Conservation (phyloP, 2,888 invertebrate genomes). For the Drosophila algonquin region DNA sequence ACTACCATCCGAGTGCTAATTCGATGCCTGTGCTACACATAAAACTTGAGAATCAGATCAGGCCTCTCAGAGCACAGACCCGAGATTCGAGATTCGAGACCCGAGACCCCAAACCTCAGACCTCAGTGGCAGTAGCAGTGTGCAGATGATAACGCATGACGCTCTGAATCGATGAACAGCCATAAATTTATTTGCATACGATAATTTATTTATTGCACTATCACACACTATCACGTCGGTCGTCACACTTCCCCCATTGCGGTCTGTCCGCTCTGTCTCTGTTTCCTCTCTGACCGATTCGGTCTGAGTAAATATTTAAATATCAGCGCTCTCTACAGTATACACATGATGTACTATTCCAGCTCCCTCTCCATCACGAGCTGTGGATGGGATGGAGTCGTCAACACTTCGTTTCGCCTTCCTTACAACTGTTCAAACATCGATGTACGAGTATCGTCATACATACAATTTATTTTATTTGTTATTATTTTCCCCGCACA, state of each 20-base stretch:
- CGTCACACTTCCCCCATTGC: constrained; percentile 15
- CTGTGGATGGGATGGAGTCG: constrained; percentile 12
- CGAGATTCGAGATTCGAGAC: constrained; percentile 27
- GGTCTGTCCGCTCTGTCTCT: neutral
- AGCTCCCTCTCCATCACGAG: constrained; percentile 11
- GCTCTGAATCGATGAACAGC: constrained; percentile 38
- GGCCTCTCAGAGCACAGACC: constrained; percentile 2
- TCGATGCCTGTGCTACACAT: constrained; percentile 62
- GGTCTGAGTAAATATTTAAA: constrained; percentile 35
- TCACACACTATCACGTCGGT: constrained; percentile 25
- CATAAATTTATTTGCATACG: constrained; percentile 69
- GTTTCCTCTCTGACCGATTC: neutral
- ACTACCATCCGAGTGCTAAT: constrained; percentile 57
- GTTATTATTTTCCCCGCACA: constrained; percentile 47
- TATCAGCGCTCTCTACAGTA: constrained; percentile 5
- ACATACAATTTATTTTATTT: constrained; percentile 34
- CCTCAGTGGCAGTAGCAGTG: constrained; percentile 11
- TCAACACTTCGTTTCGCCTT: constrained; percentile 49
- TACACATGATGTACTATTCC: neutral
- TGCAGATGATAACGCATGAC: constrained; percentile 54
- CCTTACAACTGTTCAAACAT: constrained; percentile 74
- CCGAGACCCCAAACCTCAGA: constrained; percentile 19
- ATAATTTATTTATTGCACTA: constrained; percentile 71
- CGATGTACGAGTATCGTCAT: constrained; percentile 40
- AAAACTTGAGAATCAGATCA: constrained; percentile 45